These are phyloP conservation scores for Typhlichthys eigenmanni DNA, from an alignment of 2,797 vertebrate genomes.

Conservation along the genomic window DNA sequence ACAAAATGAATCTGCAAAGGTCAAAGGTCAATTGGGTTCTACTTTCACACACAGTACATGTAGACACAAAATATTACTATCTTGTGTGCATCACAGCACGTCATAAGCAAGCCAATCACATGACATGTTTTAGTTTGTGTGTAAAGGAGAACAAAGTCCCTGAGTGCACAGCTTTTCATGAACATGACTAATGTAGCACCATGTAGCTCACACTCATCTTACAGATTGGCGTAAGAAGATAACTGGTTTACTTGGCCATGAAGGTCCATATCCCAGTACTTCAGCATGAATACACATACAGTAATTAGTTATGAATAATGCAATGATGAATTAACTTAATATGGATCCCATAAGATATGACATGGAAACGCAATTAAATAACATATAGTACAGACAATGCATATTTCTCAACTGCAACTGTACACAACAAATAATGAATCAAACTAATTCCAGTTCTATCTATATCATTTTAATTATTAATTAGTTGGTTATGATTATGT, in stretches of 20 bases:
- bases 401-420: constrained; percentile 52
- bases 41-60: constrained; percentile 33
- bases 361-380: constrained; percentile 63
- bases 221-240: constrained; percentile 17
- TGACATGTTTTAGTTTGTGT: constrained; percentile 49
- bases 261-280: constrained; percentile 38
- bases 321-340: constrained; percentile 50
- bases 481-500: no score
- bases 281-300: constrained; percentile 57
- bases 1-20: constrained; percentile 28
- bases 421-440: constrained; percentile 54
- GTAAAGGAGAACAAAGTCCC: constrained; percentile 64
- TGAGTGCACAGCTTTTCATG: constrained; percentile 66
- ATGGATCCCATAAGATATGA: constrained; percentile 33
- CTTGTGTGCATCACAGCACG: constrained; percentile 12
- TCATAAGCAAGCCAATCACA: constrained; percentile 56
- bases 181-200: constrained; percentile 54
- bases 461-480: neutral
- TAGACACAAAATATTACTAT: constrained; percentile 21
- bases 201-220: constrained; percentile 57
- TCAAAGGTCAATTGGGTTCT: constrained; percentile 38
- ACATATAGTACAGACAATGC: constrained; percentile 56
- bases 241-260: constrained; percentile 51
- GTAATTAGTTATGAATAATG: constrained; percentile 47
- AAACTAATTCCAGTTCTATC: constrained; percentile 27